Evolutionary conservation across 2,113 vertebrate genomes (phyloP), one percentile per base, ranked within the genome.

Genomic region (Sylvietta virens): DNA sequence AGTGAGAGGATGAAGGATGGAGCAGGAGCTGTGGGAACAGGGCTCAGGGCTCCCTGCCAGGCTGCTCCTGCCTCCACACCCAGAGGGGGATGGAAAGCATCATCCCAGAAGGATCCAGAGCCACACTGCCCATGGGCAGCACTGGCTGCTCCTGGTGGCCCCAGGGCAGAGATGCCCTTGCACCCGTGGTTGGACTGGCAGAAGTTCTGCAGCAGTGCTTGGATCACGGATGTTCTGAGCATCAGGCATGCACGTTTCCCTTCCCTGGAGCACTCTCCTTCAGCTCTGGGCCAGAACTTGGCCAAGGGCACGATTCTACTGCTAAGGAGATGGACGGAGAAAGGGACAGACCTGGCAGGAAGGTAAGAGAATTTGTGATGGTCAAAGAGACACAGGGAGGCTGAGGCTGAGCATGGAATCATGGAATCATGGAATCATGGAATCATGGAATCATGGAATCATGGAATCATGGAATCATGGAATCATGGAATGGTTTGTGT

Each of bases 1-100:
- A 88, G 24, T 15, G 62, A 86, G 80, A 51, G 54, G 83, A 26
- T 73, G 89, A 84, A 69, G 64, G 87, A 85, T 71, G 56, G 28
- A 53, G 54, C 1, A 7, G 84, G 69, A 74, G 64, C 21, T 24
- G 0, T 24, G 40, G 47, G 26, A 64, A 8, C 7, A 64, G 21
- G 33, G 56, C 16, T 51, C 37, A 51, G 53, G 73, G 45, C 26
- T 72, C 44, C 2, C 10, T 73, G 40, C 35, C 54, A 47, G 30
- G 44, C 65, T 88, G 37, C 58, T 90, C 62, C 66, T 44, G 21
- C 33, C 61, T 67, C 27, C 39, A 23, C 15, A 37, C 7, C 1
- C 1, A 60, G 19, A 79, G 27, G 8, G 44, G 31, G 24, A 24
- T 24, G 0, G 1, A 26, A 37, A 4, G 18, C 1, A 0, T 37